phyloP scores from a whole-genome alignment of 2,888 invertebrate species.

The Taphrorychus bicolor region DNA sequence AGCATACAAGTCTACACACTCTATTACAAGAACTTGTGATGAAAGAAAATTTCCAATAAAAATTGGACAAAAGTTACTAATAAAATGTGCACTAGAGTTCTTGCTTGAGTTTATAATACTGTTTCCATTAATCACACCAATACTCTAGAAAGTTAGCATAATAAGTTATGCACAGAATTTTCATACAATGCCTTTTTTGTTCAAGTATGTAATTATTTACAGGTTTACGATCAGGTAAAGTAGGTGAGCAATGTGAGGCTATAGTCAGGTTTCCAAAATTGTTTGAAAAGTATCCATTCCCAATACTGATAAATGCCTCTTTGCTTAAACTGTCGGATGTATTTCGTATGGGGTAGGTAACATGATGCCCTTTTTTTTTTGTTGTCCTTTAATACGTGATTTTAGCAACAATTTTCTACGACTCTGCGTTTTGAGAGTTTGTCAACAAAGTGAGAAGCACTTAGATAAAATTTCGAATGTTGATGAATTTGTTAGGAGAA shows the following conservation, averaged over 20 bases:
- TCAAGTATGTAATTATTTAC: too few species aligned
- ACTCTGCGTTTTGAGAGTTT: conserved; percentile 90
- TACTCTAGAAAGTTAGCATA: too few species aligned
- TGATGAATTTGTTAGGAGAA: conserved; percentile 89
- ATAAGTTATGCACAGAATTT: too few species aligned
- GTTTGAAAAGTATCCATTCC: conserved; percentile 98
- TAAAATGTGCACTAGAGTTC: too few species aligned
- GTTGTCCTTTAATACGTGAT: conserved; percentile 34
- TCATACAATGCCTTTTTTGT: too few species aligned
- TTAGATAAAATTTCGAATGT: conserved; percentile 95
- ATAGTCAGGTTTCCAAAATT: conserved; percentile 93
- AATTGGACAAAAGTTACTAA: too few species aligned
- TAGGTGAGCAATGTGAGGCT: conserved; percentile 97
- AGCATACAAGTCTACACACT: too few species aligned
- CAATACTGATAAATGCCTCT: conserved; percentile 95
- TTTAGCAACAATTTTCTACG: conserved; percentile 87
- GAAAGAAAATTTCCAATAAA: too few species aligned
- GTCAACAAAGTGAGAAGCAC: conserved; percentile 95
- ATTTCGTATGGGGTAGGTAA: conserved; percentile 77
- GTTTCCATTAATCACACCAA: too few species aligned
- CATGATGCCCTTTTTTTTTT: not conserved
- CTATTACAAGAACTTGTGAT: too few species aligned
- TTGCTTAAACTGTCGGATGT: conserved; percentile 94
- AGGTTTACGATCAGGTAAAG: conserved; percentile 89
- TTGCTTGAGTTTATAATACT: too few species aligned